Base-by-base conservation (phyloP, 1,140 invertebrate species). In the Thrips palmi region DNA sequence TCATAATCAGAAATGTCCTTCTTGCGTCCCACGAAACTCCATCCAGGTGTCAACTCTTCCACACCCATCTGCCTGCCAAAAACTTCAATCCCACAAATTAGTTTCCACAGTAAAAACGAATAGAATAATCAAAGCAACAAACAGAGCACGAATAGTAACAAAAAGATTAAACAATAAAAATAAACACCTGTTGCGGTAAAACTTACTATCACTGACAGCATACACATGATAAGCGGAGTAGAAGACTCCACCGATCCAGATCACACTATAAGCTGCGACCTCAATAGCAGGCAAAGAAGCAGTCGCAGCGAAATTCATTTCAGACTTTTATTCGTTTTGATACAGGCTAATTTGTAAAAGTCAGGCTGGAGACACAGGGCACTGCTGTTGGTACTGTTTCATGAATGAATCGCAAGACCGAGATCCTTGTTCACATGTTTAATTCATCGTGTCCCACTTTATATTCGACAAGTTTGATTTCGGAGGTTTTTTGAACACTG, bases 1-100 rank as follows among this genome's bases (percentile, higher is more conserved):
- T 51, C 49, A 38, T 42, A 39, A 30, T 49, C 48, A 21, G 43
- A 35, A n/a, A 23, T 34, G 40, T 51, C 49, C 41, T 48, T 48
- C 20, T 41, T 45, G 17, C 39, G 28, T 10, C 30, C 30, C 10
- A 45, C 25, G 20, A 41, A 30, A 11, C 17, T 15, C 46, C 47
- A 48, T 19, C 44, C 46, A 24, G 33, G 17, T n/a, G 14, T 28
- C n/a, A 40, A 37, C 14, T 46, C 39, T 22, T 33, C 23, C 20
- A 21, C 42, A 44, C 24, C 43, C 43, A n/a, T 37, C 31, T 29
- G 35, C 14, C 0, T 37, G n/a, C 33, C 27, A 36, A 41, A 23
- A 31, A 28, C 7, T 43, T 36, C 33, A 47, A 28, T 30, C 14
- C 46, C 45, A 29, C 4, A 37, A 38, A 27, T 40, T 32, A 27